Evolutionary conservation across 2,797 vertebrate genomes (phyloP), one percentile per base, ranked within the genome.

Genomic region (Sparidentex hasta): DNA sequence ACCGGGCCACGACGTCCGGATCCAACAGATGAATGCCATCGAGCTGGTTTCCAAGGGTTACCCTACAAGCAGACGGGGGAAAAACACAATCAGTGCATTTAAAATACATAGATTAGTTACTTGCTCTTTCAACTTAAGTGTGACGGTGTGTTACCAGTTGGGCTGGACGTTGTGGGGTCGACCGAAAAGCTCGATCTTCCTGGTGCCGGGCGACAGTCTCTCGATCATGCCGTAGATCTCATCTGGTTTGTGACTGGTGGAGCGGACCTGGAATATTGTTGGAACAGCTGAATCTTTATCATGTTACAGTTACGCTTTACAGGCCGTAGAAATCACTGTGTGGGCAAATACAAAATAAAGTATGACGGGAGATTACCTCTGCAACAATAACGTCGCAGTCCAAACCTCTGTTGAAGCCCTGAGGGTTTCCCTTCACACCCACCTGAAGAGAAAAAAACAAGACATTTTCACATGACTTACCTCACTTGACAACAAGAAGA

Each of bases 221-320:
- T 98, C 97, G 0, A 98, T 98, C 97, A 98, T 98, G n/a, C 97
- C 97, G 27, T 98, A 98, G 87, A 98, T 98, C 90, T 98, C 97
- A 41, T 98, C 97, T 12, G 97, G 97, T 86, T 98, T 98, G 90
- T 98, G 97, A 87, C 97, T 98, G 56, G 97, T 98, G 73, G 97
- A 98, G 77, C 97, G 97, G 46, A 98, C 97, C 97, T 98, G 82
- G 17, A 29, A 46, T 46, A 56, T 16, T 52, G 54, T n/a, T 33
- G 29, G 29, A 7, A 33, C 29, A 27, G 57, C 23, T 2, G 1
- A 14, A 33, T 44, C 6, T 11, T 41, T 17, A 48, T 43, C n/a
- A 51, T 11, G 50, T 46, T 7, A 23, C 20, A 48, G 18, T 25
- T 25, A 14, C 4, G 5, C 27, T 54, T 54, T 46, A 14, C 7